A percentile compares a stretch with the other conserved stretches of the same genome.
These are phyloP conservation scores for Tiliqua scincoides DNA, from an alignment of 2,113 vertebrate species.

Conservation along the genomic window DNA sequence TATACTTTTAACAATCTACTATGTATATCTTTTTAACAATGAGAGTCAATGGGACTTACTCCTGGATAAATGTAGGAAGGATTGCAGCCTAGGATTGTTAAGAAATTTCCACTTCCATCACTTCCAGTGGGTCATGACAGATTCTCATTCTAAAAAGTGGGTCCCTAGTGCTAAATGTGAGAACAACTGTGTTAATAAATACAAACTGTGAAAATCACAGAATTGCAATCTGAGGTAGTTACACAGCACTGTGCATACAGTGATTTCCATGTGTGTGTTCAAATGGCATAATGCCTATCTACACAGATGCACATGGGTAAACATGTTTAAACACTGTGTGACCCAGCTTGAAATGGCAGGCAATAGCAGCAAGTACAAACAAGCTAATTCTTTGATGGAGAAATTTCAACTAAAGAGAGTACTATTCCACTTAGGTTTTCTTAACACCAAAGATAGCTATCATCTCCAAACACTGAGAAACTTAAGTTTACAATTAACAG, in stretches of 20 bases:
- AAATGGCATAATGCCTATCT: not conserved
- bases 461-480: not conserved
- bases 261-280: not conserved
- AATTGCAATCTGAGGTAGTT: not conserved
- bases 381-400: not conserved
- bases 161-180: too few relatives aligned
- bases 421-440: not conserved
- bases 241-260: not conserved
- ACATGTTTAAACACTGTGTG: not conserved
- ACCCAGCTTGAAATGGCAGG: not conserved
- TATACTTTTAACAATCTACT: too few relatives aligned
- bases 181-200: not conserved
- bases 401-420: not conserved
- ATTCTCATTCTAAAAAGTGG: too few relatives aligned
- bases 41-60: too few relatives aligned
- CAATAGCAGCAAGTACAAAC: not conserved
- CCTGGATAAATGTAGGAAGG: too few relatives aligned
- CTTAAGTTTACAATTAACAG: not conserved
- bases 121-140: too few relatives aligned
- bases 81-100: too few relatives aligned
- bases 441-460: not conserved
- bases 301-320: not conserved
- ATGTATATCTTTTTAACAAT: too few relatives aligned
- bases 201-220: not conserved
- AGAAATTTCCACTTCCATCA: too few relatives aligned